These are phyloP conservation scores for Drosophila sp. DNA, from an alignment of 1,140 invertebrate species.

Conservation along the genomic window DNA sequence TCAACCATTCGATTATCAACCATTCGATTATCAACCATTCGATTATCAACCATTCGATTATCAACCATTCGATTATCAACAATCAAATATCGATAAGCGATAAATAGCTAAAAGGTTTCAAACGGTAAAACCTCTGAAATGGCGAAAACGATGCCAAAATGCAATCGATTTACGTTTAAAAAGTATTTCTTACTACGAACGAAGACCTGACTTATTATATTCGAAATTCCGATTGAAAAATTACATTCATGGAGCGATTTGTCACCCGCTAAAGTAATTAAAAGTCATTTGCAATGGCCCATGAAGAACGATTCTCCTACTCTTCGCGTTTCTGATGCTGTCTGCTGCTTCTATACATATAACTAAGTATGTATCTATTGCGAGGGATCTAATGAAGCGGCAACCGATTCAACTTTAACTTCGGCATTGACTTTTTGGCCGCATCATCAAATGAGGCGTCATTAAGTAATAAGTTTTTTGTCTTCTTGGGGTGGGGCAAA, in stretches of 20 bases:
- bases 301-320: slow-evolving; percentile 19
- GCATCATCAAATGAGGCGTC: slow-evolving; percentile 68
- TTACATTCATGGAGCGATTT: slow-evolving; percentile 32
- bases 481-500: background rate
- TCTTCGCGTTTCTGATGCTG: background rate
- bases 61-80: too few species aligned
- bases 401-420: slow-evolving; percentile 35
- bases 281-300: slow-evolving; percentile 62
- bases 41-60: too few species aligned
- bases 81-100: too few species aligned
- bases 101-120: too few species aligned
- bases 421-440: slow-evolving; percentile 36
- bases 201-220: background rate
- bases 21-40: too few species aligned
- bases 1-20: too few species aligned
- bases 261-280: slow-evolving; percentile 46
- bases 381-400: slow-evolving; percentile 68
- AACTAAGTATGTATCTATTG: slow-evolving; percentile 22
- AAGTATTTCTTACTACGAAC: too few species aligned
- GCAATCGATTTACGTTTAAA: too few species aligned
- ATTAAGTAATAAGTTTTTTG: slow-evolving; percentile 69
- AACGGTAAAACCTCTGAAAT: too few species aligned
- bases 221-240: background rate
- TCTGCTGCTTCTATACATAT: slow-evolving; percentile 27
- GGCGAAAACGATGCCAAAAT: too few species aligned